Evolutionary conservation across 2,797 vertebrate species (phyloP).

Genomic region (Adrianichthys oophorus): DNA sequence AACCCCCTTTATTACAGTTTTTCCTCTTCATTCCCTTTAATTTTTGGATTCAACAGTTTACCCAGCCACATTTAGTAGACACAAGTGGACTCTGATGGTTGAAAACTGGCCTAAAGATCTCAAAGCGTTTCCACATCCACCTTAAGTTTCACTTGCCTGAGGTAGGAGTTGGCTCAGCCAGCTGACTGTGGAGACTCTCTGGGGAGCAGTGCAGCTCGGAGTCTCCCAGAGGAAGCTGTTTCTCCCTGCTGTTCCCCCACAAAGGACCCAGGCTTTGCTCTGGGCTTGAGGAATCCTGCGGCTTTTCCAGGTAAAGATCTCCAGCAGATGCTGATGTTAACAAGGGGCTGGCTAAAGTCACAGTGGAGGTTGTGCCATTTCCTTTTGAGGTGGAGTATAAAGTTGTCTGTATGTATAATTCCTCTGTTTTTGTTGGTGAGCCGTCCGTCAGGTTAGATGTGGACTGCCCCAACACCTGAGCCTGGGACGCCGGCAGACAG

Average conservation of each 20-base stretch:
- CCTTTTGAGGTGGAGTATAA: conserved; percentile 69
- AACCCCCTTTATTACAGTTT: neutral
- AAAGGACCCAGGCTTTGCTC: conserved; percentile 62
- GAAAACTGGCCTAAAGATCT: neutral
- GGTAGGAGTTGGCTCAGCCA: conserved; percentile 81
- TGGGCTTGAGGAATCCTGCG: conserved; percentile 20
- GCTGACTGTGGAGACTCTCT: conserved; percentile 74
- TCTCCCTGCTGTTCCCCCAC: conserved; percentile 53
- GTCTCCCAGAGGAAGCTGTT: conserved; percentile 68
- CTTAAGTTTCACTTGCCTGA: conserved; percentile 79
- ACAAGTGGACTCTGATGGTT: neutral
- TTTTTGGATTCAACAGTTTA: neutral
- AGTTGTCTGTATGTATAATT: conserved; percentile 65
- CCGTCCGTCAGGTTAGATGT: conserved; percentile 43
- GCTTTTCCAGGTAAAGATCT: conserved; percentile 59
- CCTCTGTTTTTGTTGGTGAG: conserved; percentile 44
- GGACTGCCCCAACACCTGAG: conserved; percentile 42
- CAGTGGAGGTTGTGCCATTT: conserved; percentile 21
- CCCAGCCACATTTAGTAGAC: no score
- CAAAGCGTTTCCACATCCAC: neutral
- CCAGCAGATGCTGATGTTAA: conserved; percentile 54
- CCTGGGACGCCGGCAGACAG: conserved; percentile 56
- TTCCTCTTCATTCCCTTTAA: no score
- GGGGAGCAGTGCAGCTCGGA: conserved; percentile 72
- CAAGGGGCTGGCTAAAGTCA: conserved; percentile 52